Percentiles rank a stretch among this genome's conserved stretches.
These are phyloP conservation scores for Beris morrisii DNA, from an alignment of 2,888 invertebrate species.

Conservation along the genomic window DNA sequence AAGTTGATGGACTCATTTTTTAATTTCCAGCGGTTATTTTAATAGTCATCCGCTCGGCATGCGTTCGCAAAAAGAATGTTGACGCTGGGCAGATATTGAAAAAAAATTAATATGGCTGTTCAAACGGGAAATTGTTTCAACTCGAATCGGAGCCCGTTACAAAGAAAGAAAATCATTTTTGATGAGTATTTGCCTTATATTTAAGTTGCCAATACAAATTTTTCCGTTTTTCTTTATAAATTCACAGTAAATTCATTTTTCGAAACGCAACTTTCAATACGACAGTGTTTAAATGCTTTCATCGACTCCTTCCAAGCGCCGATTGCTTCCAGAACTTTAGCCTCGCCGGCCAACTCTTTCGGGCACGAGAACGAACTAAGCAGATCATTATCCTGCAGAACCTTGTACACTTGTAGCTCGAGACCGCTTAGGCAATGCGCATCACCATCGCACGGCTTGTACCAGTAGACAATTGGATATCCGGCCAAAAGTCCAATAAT, in stretches of 20 bases:
- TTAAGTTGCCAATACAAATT: conserved; percentile 5
- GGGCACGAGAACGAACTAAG: conserved; percentile 39
- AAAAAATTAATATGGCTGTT: no score
- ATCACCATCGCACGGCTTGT: conserved; percentile 35
- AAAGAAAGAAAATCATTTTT: not conserved
- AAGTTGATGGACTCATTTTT: no score
- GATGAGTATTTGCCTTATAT: not conserved
- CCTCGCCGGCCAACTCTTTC: conserved; percentile 19
- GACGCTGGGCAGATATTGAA: no score
- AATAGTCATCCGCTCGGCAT: no score
- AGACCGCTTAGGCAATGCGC: conserved; percentile 34
- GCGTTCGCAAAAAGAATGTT: no score
- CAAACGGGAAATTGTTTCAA: no score
- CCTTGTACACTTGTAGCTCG: conserved; percentile 32
- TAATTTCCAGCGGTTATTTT: no score
- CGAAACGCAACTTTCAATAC: conserved; percentile 16
- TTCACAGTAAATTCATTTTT: conserved; percentile 31
- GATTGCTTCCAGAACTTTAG: conserved; percentile 23
- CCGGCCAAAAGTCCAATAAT: conserved; percentile 48
- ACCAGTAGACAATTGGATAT: conserved; percentile 50
- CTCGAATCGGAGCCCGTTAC: not conserved
- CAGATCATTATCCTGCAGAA: conserved; percentile 23
- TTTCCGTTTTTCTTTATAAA: conserved; percentile 12
- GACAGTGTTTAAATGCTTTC: conserved; percentile 23
- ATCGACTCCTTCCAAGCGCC: conserved; percentile 26